phyloP scores from a whole-genome alignment of 2,888 invertebrate species.

The Drosophila pegasa region DNA sequence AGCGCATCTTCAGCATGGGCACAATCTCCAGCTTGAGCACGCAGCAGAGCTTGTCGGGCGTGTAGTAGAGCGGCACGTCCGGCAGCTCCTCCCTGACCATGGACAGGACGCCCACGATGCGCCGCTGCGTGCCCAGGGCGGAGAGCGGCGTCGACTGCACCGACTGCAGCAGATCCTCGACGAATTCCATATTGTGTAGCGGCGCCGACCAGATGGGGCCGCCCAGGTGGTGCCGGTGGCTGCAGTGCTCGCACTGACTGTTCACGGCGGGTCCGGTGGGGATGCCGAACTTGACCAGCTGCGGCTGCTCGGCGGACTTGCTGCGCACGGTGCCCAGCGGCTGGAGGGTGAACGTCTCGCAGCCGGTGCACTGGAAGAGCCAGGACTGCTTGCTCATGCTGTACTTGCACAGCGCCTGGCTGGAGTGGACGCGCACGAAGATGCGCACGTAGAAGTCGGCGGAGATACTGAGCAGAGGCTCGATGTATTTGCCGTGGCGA shows the following conservation, averaged over 20 bases:
- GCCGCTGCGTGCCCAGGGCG: slow-evolving; percentile 88
- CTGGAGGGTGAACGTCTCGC: slow-evolving; percentile 92
- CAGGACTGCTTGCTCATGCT: slow-evolving; percentile 94
- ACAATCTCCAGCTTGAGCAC: slow-evolving; percentile 90
- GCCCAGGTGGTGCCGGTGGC: slow-evolving; percentile 91
- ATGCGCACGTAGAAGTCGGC: slow-evolving; percentile 98
- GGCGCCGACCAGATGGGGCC: slow-evolving; percentile 98
- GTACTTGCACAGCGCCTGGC: slow-evolving; percentile 93
- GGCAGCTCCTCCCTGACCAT: slow-evolving; percentile 93
- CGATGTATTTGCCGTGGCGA: slow-evolving; percentile 96
- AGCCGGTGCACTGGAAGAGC: slow-evolving; percentile 96
- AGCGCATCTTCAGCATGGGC: slow-evolving; percentile 90
- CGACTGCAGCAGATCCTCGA: slow-evolving; percentile 87
- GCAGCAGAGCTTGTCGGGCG: slow-evolving; percentile 91
- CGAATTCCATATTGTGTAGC: slow-evolving; percentile 92
- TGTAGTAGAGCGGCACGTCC: slow-evolving; percentile 95
- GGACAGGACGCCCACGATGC: slow-evolving; percentile 92
- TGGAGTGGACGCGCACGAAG: slow-evolving; percentile 93
- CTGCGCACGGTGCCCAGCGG: slow-evolving; percentile 88
- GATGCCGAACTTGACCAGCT: slow-evolving; percentile 88
- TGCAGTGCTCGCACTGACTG: slow-evolving; percentile 90
- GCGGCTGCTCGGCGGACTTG: slow-evolving; percentile 87
- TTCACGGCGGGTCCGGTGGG: slow-evolving; percentile 90
- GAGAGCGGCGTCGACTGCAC: slow-evolving; percentile 84
- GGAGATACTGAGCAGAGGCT: slow-evolving; percentile 95